These are phyloP conservation scores for Elgaria multicarinata DNA, from an alignment of 2,113 vertebrate species.

Conservation along the genomic window DNA sequence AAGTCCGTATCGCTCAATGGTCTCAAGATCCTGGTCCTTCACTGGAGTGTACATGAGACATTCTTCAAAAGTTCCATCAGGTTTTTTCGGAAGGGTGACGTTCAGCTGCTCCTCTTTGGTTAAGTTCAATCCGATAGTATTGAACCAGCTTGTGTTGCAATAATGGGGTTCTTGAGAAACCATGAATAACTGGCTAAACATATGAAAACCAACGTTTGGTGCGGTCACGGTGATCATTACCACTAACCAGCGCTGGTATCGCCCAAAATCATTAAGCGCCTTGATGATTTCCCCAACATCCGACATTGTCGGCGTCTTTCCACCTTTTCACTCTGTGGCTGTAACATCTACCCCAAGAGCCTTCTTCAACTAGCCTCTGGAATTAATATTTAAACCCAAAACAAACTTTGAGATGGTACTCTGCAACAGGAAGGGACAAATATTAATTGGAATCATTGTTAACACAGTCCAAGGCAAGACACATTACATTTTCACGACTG, in stretches of 20 bases:
- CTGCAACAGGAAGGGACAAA: not conserved
- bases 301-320: conserved; percentile 69
- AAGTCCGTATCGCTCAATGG: conserved; percentile 77
- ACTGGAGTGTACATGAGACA: conserved; percentile 83
- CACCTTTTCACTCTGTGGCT: not conserved
- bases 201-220: conserved; percentile 75
- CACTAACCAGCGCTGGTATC: conserved; percentile 83
- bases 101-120: conserved; percentile 73
- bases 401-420: conserved; percentile 53
- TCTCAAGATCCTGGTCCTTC: conserved; percentile 68
- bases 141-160: conserved; percentile 89
- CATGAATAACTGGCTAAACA: conserved; percentile 87
- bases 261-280: conserved; percentile 84
- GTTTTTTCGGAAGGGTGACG: conserved; percentile 79
- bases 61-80: conserved; percentile 72
- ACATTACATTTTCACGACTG: not conserved
- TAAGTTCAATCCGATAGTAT: conserved; percentile 74
- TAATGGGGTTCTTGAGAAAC: conserved; percentile 74
- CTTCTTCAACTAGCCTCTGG: not conserved
- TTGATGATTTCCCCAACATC: conserved; percentile 78
- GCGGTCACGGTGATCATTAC: conserved; percentile 73
- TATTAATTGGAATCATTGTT: not conserved
- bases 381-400: conserved; percentile 80
- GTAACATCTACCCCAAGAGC: conserved; percentile 14
- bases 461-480: not conserved